Evolutionary conservation across 1,140 invertebrate species (phyloP).

Genomic region (Aethina tumida): DNA sequence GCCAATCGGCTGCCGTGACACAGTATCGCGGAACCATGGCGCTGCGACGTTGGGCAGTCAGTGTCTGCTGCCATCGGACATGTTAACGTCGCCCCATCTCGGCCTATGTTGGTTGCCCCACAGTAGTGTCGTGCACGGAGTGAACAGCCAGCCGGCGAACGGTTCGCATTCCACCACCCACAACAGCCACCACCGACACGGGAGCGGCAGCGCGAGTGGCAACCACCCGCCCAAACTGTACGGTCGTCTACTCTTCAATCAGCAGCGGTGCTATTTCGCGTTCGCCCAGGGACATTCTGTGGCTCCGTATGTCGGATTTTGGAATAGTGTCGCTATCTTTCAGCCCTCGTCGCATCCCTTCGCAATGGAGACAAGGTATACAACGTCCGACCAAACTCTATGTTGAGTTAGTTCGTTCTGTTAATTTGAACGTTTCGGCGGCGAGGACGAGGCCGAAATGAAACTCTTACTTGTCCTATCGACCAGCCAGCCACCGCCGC

Average conservation of each 20-base stretch:
- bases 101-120: conserved; percentile 26
- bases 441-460: too few relatives aligned
- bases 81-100: conserved; percentile 32
- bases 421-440: too few relatives aligned
- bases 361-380: conserved; percentile 29
- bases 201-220: conserved; percentile 9
- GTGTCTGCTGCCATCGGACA: conserved; percentile 32
- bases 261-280: conserved; percentile 27
- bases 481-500: too few relatives aligned
- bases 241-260: conserved; percentile 28
- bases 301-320: conserved; percentile 32
- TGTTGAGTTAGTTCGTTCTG: too few relatives aligned
- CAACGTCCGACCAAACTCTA: too few relatives aligned
- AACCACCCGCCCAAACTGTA: conserved; percentile 18
- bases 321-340: conserved; percentile 28
- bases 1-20: background rate
- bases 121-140: conserved; percentile 4
- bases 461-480: too few relatives aligned
- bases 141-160: background rate
- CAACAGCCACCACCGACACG: conserved; percentile 5
- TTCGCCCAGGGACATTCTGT: conserved; percentile 24
- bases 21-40: conserved; percentile 10
- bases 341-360: conserved; percentile 15
- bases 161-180: conserved; percentile 6
- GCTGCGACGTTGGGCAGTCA: conserved; percentile 21